Evolutionary conservation across 2,888 invertebrate species (phyloP).

Genomic region (Latrodectus elegans): DNA sequence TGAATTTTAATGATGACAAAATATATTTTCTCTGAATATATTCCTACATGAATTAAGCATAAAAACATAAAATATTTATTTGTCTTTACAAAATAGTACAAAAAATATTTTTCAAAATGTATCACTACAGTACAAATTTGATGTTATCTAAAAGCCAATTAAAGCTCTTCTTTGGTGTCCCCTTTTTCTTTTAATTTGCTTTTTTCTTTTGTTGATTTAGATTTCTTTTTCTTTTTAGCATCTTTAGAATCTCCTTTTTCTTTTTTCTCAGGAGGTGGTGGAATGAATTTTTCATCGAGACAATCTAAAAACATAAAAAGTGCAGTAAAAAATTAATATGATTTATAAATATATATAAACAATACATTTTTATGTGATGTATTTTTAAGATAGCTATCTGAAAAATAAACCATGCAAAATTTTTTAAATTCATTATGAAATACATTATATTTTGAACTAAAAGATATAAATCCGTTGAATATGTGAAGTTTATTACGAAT

Average conservation of each 20-base stretch:
- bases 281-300: conserved; percentile 55
- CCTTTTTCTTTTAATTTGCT: conserved; percentile 19
- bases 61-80: not conserved
- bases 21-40: not conserved
- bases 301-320: conserved; percentile 52
- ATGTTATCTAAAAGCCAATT: no score
- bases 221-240: conserved; percentile 52
- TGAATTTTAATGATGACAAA: no score
- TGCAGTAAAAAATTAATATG: no score
- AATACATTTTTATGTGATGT: no score
- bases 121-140: no score
- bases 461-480: no score
- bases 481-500: no score
- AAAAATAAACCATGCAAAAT: no score
- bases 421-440: no score
- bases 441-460: no score
- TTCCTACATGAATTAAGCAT: not conserved
- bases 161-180: conserved; percentile 41
- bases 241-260: conserved; percentile 29
- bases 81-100: not conserved
- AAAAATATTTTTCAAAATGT: not conserved
- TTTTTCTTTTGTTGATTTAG: conserved; percentile 14
- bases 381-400: no score
- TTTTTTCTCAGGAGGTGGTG: conserved; percentile 31
- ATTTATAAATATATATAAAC: no score